Evolutionary conservation across 1,140 invertebrate genomes (phyloP).

Genomic region (Microplitis mediator): DNA sequence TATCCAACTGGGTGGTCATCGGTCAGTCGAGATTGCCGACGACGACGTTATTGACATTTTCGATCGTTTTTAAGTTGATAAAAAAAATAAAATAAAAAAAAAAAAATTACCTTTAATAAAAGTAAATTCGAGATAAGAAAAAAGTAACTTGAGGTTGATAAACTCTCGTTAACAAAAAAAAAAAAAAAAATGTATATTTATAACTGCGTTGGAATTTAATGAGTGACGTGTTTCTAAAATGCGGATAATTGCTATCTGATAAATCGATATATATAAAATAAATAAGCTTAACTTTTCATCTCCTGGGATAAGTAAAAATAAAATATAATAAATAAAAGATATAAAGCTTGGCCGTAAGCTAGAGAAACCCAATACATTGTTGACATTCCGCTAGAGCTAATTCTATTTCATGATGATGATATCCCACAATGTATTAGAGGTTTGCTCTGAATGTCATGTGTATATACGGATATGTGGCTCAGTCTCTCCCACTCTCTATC

Average conservation of each 20-base stretch:
- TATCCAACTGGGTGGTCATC: slow-evolving; percentile 15
- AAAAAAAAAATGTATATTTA: too few relatives aligned
- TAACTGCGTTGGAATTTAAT: too few relatives aligned
- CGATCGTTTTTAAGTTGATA: not conserved
- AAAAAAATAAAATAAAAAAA: not conserved
- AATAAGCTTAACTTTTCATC: too few relatives aligned
- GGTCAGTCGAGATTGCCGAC: not conserved
- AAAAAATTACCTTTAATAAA: not conserved
- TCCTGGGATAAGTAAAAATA: not conserved
- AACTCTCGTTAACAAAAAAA: too few relatives aligned
- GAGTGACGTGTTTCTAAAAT: too few relatives aligned
- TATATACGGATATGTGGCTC: too few relatives aligned
- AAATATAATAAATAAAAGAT: not conserved
- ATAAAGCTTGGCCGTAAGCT: not conserved
- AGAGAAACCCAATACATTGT: slow-evolving; percentile 8
- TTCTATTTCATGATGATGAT: not conserved
- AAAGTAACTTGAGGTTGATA: too few relatives aligned
- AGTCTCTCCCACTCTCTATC: too few relatives aligned
- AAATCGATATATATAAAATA: too few relatives aligned
- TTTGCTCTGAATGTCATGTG: too few relatives aligned
- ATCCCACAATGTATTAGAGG: not conserved
- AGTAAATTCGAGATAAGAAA: not conserved
- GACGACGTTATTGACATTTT: slow-evolving; percentile 19
- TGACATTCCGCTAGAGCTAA: slow-evolving; percentile 18
- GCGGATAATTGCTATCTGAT: too few relatives aligned